Percentiles rank a stretch among this genome's conserved stretches.
phyloP scores from a whole-genome alignment of 2,113 vertebrate genomes.

The Dolichallabes microphthalmus region DNA sequence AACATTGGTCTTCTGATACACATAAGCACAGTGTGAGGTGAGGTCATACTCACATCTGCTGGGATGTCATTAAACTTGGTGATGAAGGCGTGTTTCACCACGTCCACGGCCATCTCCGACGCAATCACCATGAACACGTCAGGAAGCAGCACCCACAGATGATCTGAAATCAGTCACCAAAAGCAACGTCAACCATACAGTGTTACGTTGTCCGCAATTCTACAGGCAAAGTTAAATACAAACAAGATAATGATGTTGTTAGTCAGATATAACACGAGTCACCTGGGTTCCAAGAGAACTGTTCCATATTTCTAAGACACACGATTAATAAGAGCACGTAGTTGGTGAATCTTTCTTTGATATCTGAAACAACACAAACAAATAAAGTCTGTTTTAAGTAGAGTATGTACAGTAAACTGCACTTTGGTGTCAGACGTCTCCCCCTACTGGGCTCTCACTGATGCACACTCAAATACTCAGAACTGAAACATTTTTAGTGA shows the following conservation, averaged over 20 bases:
- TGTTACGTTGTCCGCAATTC: neutral
- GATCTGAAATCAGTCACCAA: conserved; percentile 75
- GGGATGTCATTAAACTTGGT: conserved; percentile 99
- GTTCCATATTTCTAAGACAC: conserved; percentile 98
- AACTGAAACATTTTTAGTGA: no score
- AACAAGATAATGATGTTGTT: neutral
- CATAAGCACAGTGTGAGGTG: no score
- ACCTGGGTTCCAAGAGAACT: conserved; percentile 99
- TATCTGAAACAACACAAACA: conserved; percentile 79
- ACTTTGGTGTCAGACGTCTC: neutral
- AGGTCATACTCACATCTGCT: conserved; percentile 84
- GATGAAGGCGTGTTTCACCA: conserved; percentile 98
- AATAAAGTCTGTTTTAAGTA: neutral
- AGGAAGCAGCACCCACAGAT: conserved; percentile 96
- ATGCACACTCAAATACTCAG: neutral
- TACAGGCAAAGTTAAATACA: neutral
- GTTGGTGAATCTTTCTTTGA: conserved; percentile 98
- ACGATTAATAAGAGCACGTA: conserved; percentile 94
- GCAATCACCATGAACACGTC: conserved; percentile 96
- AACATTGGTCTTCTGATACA: no score
- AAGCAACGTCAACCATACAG: neutral
- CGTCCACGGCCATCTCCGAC: conserved; percentile 92
- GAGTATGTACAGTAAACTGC: neutral
- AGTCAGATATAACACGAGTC: conserved; percentile 34
- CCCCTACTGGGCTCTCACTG: neutral